Conservation (phyloP, 1,140 invertebrate species). For the Drosophila fuyamai region DNA sequence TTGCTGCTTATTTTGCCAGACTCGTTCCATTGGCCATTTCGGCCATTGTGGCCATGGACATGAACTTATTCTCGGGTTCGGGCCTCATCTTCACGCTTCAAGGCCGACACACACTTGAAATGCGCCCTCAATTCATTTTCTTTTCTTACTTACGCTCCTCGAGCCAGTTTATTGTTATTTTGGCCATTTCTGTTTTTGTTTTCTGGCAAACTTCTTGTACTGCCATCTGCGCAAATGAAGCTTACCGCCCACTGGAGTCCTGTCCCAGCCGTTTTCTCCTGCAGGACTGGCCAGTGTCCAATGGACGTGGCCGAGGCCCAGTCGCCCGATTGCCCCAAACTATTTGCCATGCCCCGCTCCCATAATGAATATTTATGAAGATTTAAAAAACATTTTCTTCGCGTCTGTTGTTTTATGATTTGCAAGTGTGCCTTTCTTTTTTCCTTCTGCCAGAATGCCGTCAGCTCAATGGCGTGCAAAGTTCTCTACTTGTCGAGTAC, state of each 20-base stretch:
- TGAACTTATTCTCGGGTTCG: conserved; percentile 30
- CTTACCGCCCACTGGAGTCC: conserved; percentile 49
- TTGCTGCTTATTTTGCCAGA: conserved; percentile 14
- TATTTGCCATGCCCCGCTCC: conserved; percentile 65
- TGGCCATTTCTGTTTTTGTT: conserved; percentile 51
- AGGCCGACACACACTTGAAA: conserved; percentile 52
- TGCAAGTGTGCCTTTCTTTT: conserved; percentile 72
- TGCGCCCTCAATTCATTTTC: conserved; percentile 47
- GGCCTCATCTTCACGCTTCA: conserved; percentile 58
- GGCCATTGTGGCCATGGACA: conserved; percentile 39
- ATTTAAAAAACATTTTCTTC: conserved; percentile 84
- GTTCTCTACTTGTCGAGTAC: conserved; percentile 62
- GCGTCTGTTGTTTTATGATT: conserved; percentile 84
- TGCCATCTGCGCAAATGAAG: conserved; percentile 76
- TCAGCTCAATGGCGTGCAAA: conserved; percentile 80
- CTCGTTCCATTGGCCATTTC: conserved; percentile 36
- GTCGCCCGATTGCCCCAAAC: conserved; percentile 68
- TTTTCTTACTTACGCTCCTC: conserved; percentile 53
- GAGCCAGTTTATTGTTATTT: conserved; percentile 72
- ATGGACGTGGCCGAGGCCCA: conserved; percentile 13
- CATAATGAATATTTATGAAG: conserved; percentile 84
- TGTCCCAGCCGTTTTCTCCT: neutral
- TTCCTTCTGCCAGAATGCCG: conserved; percentile 34
- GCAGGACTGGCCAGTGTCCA: conserved; percentile 39
- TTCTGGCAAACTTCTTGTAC: conserved; percentile 56